phyloP scores from a whole-genome alignment of 1,140 invertebrate genomes.

The Drosophila aff. region DNA sequence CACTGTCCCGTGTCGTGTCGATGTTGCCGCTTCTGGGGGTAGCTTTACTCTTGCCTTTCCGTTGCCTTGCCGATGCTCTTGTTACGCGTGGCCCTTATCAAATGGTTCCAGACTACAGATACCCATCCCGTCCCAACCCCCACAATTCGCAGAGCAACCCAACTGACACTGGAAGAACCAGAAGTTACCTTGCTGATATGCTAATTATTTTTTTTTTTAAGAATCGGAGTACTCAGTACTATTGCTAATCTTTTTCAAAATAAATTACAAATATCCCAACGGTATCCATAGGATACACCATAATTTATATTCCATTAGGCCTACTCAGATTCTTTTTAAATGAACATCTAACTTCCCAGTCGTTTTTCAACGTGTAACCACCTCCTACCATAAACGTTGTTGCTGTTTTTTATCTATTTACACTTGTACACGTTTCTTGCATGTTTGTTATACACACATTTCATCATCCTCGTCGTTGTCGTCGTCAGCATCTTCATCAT shows the following conservation, averaged over 20 bases:
- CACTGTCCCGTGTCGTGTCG: slow-evolving; percentile 47
- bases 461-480: slow-evolving; percentile 47
- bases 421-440: slow-evolving; percentile 79
- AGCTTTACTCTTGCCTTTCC: slow-evolving; percentile 10
- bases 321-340: background rate
- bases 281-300: background rate
- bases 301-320: background rate
- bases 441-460: slow-evolving; percentile 72
- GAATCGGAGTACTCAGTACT: background rate
- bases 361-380: background rate
- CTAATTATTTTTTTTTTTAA: background rate
- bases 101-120: slow-evolving; percentile 26
- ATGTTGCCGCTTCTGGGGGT: slow-evolving; percentile 8
- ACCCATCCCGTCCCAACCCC: slow-evolving; percentile 11
- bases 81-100: slow-evolving; percentile 52
- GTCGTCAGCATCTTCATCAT: slow-evolving; percentile 23
- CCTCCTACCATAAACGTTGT: slow-evolving; percentile 8
- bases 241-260: background rate
- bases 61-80: slow-evolving; percentile 27
- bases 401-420: slow-evolving; percentile 74
- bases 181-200: background rate
- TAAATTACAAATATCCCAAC: background rate
- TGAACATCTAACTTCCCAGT: background rate
- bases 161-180: background rate
- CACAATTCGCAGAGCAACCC: background rate